phyloP scores from a whole-genome alignment of 2,797 vertebrate genomes.

The Hydrocynus forskahlii region DNA sequence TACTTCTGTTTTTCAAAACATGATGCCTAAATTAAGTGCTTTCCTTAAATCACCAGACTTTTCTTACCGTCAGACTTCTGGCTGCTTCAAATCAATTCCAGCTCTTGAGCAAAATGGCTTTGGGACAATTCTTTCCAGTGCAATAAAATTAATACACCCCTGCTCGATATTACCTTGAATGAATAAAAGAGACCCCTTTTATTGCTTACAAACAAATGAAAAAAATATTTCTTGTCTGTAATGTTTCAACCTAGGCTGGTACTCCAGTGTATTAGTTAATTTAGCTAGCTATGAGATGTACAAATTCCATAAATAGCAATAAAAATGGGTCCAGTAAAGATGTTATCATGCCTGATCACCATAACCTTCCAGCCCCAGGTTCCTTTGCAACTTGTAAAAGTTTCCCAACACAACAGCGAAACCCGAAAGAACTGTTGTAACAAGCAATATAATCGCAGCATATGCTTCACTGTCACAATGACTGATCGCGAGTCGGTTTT shows the following conservation, averaged over 20 bases:
- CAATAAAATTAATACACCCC: neutral
- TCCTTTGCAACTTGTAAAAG: neutral
- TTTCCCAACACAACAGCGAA: neutral
- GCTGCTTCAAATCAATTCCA: neutral
- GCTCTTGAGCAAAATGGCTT: neutral
- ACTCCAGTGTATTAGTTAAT: neutral
- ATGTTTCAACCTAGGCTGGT: neutral
- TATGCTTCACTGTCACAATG: neutral
- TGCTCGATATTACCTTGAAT: neutral
- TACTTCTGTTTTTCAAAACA: neutral
- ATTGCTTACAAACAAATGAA: too few species aligned
- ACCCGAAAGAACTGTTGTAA: neutral
- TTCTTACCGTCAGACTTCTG: neutral
- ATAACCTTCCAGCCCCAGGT: neutral
- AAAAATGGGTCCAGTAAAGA: neutral
- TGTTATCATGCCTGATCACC: neutral
- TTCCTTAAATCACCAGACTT: neutral
- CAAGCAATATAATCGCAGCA: neutral
- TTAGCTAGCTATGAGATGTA: neutral
- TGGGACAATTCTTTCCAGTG: neutral
- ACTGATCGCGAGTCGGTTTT: constrained; percentile 29
- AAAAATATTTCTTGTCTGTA: too few species aligned
- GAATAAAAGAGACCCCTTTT: neutral
- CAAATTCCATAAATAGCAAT: neutral
- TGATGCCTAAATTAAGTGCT: neutral